Conservation (phyloP, 2,113 vertebrate species). For the Prionailurus viverrinus region DNA sequence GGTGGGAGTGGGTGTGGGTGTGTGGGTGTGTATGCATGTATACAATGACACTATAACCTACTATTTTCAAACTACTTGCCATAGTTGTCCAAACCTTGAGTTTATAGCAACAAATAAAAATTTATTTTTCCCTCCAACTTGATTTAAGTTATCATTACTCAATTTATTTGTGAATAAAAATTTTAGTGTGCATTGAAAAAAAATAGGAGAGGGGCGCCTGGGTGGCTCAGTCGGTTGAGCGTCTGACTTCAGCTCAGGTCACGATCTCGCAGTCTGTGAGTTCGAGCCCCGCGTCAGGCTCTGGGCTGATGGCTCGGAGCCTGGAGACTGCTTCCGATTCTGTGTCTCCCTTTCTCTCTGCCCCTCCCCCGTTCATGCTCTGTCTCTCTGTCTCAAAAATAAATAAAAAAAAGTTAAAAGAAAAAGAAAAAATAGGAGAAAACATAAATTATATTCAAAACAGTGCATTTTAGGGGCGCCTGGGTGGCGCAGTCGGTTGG, state of each 20-base stretch:
- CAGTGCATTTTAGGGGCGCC: neutral
- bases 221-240: too few species aligned
- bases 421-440: neutral
- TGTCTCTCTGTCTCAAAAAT: too few species aligned
- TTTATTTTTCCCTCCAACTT: neutral
- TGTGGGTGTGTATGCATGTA: neutral
- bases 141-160: neutral
- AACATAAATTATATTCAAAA: neutral
- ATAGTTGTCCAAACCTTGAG: neutral
- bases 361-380: too few species aligned
- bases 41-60: neutral
- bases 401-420: too few species aligned
- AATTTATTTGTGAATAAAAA: constrained; percentile 13
- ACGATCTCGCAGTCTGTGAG: too few species aligned
- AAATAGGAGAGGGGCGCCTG: too few species aligned
- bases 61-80: neutral
- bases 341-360: too few species aligned
- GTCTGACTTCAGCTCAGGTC: too few species aligned
- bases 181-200: neutral
- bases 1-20: neutral
- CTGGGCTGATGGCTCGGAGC: too few species aligned
- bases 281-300: too few species aligned
- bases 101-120: neutral
- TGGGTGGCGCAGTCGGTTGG: too few species aligned
- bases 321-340: too few species aligned